Evolutionary conservation across 2,113 vertebrate genomes (phyloP).

Genomic region (Synchiropus splendidus): DNA sequence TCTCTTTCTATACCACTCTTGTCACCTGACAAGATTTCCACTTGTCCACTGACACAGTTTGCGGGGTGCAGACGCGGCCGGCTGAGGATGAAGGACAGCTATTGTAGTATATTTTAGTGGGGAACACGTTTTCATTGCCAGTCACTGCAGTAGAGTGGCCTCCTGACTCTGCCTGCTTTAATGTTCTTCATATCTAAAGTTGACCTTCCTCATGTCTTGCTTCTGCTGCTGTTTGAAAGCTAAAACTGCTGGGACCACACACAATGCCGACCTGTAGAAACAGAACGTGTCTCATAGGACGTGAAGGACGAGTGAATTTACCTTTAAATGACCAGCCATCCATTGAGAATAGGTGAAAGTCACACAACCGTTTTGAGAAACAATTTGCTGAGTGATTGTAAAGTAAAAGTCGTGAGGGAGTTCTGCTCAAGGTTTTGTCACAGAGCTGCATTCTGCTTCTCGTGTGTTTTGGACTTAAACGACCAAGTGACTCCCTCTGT

Average conservation of each 20-base stretch:
- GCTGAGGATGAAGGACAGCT: no score
- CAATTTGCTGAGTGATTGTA: conserved; percentile 32
- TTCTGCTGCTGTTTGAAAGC: conserved; percentile 1
- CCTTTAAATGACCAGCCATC: background rate
- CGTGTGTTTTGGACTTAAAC: conserved; percentile 1
- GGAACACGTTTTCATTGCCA: conserved; percentile 2
- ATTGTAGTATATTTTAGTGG: no score
- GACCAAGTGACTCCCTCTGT: no score
- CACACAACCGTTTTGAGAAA: conserved; percentile 10
- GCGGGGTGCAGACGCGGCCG: no score
- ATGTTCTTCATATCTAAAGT: conserved; percentile 2
- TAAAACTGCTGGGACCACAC: background rate
- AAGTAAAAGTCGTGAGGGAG: conserved; percentile 27
- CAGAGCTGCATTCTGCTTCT: conserved; percentile 26
- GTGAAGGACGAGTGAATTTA: conserved; percentile 11
- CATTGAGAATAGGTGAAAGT: conserved; percentile 31
- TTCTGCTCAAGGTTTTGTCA: conserved; percentile 13
- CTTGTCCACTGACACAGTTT: no score
- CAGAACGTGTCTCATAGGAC: conserved; percentile 5
- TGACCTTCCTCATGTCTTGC: conserved; percentile 1
- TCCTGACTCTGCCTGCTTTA: background rate
- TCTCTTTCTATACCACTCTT: no score
- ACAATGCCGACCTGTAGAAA: conserved; percentile 9
- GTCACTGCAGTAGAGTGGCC: background rate
- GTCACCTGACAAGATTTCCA: no score